Conservation (phyloP, 2,888 invertebrate species). For the Stramonita haemastoma region DNA sequence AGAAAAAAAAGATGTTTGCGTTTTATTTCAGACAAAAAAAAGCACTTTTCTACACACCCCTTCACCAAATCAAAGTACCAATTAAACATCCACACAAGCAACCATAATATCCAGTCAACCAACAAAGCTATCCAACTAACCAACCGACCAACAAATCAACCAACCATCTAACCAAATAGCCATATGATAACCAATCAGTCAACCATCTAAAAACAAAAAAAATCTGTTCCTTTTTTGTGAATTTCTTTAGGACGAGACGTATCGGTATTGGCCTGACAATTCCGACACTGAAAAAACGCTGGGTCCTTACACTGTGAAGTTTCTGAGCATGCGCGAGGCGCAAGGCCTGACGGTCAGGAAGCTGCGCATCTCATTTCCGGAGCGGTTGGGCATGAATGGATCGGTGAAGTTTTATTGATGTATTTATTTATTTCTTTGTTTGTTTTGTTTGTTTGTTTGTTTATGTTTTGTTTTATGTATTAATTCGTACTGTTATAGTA, state of each 20-base stretch:
- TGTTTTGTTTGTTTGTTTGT: background rate
- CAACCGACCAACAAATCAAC: too few relatives aligned
- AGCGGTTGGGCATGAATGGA: background rate
- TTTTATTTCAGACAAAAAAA: background rate
- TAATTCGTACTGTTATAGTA: too few relatives aligned
- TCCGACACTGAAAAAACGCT: background rate
- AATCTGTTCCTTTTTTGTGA: background rate
- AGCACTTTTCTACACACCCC: background rate
- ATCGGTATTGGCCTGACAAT: constrained; percentile 7
- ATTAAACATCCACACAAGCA: too few relatives aligned
- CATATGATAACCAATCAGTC: background rate
- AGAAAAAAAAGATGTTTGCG: background rate
- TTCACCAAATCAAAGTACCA: too few relatives aligned
- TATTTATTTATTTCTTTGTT: background rate
- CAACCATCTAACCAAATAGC: background rate
- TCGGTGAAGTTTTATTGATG: background rate
- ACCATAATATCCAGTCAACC: too few relatives aligned
- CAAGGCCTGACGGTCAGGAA: background rate
- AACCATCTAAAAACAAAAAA: background rate
- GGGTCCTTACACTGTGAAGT: constrained; percentile 13
- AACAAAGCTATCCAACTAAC: too few relatives aligned
- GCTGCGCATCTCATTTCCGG: constrained; percentile 6
- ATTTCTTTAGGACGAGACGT: background rate
- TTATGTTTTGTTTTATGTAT: too few relatives aligned
- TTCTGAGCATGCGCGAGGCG: constrained; percentile 18